Base-by-base conservation (phyloP, 2,888 invertebrate genomes). In the Dolichopus griseipennis region DNA sequence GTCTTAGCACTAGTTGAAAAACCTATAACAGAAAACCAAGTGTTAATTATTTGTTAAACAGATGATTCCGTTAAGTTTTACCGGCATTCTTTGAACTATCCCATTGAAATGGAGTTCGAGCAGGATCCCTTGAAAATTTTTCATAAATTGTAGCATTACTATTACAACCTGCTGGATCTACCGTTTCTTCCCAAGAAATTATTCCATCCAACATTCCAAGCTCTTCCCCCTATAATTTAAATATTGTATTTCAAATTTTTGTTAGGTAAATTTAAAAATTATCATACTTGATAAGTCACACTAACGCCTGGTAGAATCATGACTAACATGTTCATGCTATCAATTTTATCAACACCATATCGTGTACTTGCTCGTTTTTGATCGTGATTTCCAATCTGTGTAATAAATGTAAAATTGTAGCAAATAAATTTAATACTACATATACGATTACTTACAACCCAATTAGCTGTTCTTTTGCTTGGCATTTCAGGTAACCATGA, bases 301-400 rank as follows among this genome's bases (percentile, higher is more conserved):
- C 85, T 81, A 0, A 86, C 84, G 5, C 89, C 89, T 0, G 87
- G 87, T 37, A 90, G 77, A 18, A 86, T 76, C 75, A 86, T 79
- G 34, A 85, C 78, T 65, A 90, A 73, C 84, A 94, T 92, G 75
- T 91, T 91, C 75, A 93, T 85, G n/a, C 88, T 89, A 77, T 93
- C 92, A 0, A 87, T 86, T 72, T 89, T 82, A 65, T 86, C 84
- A 0, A 77, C 77, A 1, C 89, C 87, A 75, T 86, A 85, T 15
- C 89, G 84, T 0, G 84, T 82, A 0, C 85, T 85, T 76, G 86
- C 83, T 70, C 89, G 81, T 69, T 83, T 82, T 70, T 86, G 83
- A 77, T 89, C 89, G 74, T 89, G 88, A 77, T 89, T 89, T 12
- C 88, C 88, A 64, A 86, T 83, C 87, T 88, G 41, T 0, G 61